Base-by-base conservation (phyloP, 2,113 vertebrate species). In the Lagopus muta region DNA sequence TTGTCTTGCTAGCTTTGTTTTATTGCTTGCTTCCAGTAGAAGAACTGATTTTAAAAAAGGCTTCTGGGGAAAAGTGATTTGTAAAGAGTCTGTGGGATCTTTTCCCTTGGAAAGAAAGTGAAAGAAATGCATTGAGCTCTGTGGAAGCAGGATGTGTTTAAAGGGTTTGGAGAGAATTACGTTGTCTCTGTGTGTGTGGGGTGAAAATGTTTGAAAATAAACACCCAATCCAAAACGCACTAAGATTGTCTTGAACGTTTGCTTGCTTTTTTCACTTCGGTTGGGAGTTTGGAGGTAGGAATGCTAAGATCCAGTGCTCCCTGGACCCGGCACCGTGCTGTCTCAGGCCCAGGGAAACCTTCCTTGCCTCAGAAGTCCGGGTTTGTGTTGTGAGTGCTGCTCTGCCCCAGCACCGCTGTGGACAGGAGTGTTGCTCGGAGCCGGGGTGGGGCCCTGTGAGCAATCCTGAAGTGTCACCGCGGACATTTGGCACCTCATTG, bases 401-500 rank as follows among this genome's bases (percentile, higher is more conserved):
- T 89, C 36, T 80, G 48, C 47, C 60, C 38, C 82, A 71, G 36
- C 0, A 0, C 3, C 62, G 78, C 75, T 40, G 50, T 25, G 8
- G 15, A 30, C 27, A 17, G 50, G 36, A 70, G 42, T 86, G 58
- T 36, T 71, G 28, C 58, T 88, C 19, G 2, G 69, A 27, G 15
- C 50, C 50, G 48, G n/a, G 84, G 89, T 93, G 75, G 61, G 78
- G 50, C 72, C 21, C 45, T 64, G 12, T 0, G 3, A 73, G 75
- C 67, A 81, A 55, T 78, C 45, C 76, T 52, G 11, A 77, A 79
- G 75, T 88, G 94, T 91, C 90, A 90, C 65, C 70, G 40, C 3
- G 2, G 61, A 8, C 76, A 28, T 89, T 74, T 92, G 86, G 77
- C 93, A 95, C 93, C 88, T 95, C 88, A 34, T 84, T 84, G 93